phyloP scores from a whole-genome alignment of 2,888 invertebrate genomes.

The Pocota personata region DNA sequence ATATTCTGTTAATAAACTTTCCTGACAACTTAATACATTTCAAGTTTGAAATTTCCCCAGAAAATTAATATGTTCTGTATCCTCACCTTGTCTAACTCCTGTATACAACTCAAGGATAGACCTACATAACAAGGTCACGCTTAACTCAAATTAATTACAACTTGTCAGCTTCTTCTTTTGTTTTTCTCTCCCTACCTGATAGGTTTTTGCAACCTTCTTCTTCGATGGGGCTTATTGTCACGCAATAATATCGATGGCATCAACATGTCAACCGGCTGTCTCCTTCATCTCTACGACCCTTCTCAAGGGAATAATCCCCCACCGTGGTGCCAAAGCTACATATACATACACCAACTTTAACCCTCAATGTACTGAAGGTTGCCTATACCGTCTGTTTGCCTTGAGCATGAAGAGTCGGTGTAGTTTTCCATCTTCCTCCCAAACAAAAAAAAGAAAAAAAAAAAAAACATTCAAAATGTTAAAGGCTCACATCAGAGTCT shows the following conservation, averaged over 20 bases:
- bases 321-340: background rate
- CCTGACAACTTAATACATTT: constrained; percentile 50
- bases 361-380: background rate
- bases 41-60: background rate
- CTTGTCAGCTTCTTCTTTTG: constrained; percentile 13
- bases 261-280: constrained; percentile 57
- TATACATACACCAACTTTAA: background rate
- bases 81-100: background rate
- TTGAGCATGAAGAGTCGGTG: background rate
- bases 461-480: constrained; percentile 24
- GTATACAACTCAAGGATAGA: constrained; percentile 7
- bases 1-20: constrained; percentile 30
- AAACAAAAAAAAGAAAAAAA: too few relatives aligned
- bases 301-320: background rate
- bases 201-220: background rate
- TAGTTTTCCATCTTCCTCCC: background rate
- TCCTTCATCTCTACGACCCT: constrained; percentile 17
- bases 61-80: background rate
- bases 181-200: background rate
- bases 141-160: constrained; percentile 61
- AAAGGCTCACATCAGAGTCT: background rate
- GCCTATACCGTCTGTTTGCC: background rate
- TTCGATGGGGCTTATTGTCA: constrained; percentile 39
- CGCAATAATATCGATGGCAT: constrained; percentile 59
- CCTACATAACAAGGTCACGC: constrained; percentile 49